Evolutionary conservation across 1,140 invertebrate genomes (phyloP).

Genomic region (Drosophila busckii): DNA sequence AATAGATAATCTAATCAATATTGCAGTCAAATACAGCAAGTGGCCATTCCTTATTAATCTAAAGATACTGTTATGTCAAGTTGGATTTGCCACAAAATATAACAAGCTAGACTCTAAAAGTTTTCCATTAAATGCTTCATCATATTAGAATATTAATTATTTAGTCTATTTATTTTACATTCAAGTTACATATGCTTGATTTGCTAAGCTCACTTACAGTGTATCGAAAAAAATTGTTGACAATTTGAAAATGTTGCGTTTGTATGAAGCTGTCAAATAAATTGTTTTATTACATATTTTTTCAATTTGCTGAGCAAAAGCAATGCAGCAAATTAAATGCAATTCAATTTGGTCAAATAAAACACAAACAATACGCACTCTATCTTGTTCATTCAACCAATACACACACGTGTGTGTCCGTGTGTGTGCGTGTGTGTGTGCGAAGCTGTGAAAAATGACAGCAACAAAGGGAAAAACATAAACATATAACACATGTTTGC

Average conservation of each 20-base stretch:
- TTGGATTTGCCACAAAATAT: no score
- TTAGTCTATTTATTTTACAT: no score
- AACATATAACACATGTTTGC: slow-evolving; percentile 54
- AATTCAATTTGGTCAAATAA: slow-evolving; percentile 57
- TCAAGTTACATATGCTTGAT: no score
- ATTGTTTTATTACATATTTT: slow-evolving; percentile 18
- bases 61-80: no score
- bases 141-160: no score
- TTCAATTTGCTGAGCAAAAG: slow-evolving; percentile 16
- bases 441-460: slow-evolving; percentile 3
- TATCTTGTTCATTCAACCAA: slow-evolving; percentile 4
- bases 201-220: no score
- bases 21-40: no score
- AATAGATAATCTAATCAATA: no score
- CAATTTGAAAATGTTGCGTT: slow-evolving; percentile 1
- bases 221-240: background rate
- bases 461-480: slow-evolving; percentile 5
- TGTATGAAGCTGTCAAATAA: slow-evolving; percentile 10
- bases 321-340: slow-evolving; percentile 53
- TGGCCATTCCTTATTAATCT: no score
- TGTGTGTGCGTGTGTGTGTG: background rate
- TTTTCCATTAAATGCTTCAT: no score
- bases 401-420: slow-evolving; percentile 3
- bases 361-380: no score
- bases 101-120: no score